Percentiles rank a stretch among this genome's conserved stretches.
These are phyloP conservation scores for Hoplodrina ambigua DNA, from an alignment of 2,888 invertebrate species.

Conservation along the genomic window DNA sequence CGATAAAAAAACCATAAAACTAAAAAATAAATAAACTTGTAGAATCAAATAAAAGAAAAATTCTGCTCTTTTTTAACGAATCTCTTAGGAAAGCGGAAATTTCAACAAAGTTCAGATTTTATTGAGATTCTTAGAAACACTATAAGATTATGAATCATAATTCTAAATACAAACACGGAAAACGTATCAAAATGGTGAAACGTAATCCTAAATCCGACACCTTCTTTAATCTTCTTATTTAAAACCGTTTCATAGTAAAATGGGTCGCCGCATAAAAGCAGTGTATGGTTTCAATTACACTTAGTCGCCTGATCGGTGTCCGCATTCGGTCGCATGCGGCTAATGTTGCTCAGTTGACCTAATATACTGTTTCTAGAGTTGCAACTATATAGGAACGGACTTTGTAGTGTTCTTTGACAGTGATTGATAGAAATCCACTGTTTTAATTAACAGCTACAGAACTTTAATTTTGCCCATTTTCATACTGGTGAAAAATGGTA, in stretches of 20 bases:
- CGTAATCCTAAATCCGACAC: constrained; percentile 8
- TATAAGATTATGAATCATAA: constrained; percentile 1
- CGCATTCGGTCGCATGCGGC: constrained; percentile 38
- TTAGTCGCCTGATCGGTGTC: constrained; percentile 33
- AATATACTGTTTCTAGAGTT: constrained; percentile 44
- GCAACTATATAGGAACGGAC: constrained; percentile 31
- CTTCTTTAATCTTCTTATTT: constrained; percentile 34
- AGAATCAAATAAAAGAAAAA: too few species aligned
- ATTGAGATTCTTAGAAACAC: constrained; percentile 19
- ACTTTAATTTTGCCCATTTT: not conserved
- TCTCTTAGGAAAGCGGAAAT: constrained; percentile 10
- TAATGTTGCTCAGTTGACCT: constrained; percentile 50
- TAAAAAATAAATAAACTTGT: too few species aligned
- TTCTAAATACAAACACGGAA: constrained; percentile 39
- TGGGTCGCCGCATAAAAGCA: constrained; percentile 53
- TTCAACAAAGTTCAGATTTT: constrained; percentile 1
- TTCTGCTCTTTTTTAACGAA: not conserved
- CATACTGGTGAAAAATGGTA: not conserved
- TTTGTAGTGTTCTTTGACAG: constrained; percentile 10
- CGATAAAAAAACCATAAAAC: not conserved
- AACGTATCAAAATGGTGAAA: constrained; percentile 36
- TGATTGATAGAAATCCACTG: constrained; percentile 1
- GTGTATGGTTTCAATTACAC: constrained; percentile 61
- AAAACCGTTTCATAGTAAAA: constrained; percentile 38
- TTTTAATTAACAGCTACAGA: not conserved